phyloP scores from a whole-genome alignment of 1,140 invertebrate genomes.

The Eupristina koningsbergeri region DNA sequence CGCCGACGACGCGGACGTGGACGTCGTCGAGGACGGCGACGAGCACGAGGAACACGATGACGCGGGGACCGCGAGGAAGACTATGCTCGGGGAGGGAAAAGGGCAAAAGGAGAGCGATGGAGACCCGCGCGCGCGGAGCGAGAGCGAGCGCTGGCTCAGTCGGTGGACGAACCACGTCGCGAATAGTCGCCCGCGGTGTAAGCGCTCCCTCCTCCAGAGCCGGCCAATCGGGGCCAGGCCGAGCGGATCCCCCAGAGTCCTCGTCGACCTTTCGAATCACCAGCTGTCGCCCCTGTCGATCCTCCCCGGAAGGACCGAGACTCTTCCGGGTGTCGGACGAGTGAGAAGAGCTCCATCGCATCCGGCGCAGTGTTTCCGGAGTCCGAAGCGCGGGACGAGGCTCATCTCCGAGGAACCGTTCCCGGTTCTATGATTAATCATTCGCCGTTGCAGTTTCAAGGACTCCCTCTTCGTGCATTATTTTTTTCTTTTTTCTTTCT shows the following conservation, averaged over 20 bases:
- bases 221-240: background rate
- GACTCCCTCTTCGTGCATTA: too few relatives aligned
- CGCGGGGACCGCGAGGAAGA: background rate
- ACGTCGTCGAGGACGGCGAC: background rate
- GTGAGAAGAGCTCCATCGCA: too few relatives aligned
- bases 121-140: conserved; percentile 13
- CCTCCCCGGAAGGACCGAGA: background rate
- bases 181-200: background rate
- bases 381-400: too few relatives aligned
- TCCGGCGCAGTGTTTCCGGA: too few relatives aligned
- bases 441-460: too few relatives aligned
- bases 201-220: background rate
- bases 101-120: background rate
- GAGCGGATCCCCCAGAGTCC: background rate
- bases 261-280: background rate
- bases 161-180: conserved; percentile 34
- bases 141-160: conserved; percentile 22
- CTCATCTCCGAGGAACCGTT: too few relatives aligned
- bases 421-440: too few relatives aligned
- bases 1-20: background rate
- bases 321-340: background rate
- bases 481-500: too few relatives aligned
- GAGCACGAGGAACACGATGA: too few relatives aligned
- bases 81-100: conserved; percentile 13
- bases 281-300: background rate